Base-by-base conservation (phyloP, 2,888 invertebrate genomes). In the Amphipyra berbera region DNA sequence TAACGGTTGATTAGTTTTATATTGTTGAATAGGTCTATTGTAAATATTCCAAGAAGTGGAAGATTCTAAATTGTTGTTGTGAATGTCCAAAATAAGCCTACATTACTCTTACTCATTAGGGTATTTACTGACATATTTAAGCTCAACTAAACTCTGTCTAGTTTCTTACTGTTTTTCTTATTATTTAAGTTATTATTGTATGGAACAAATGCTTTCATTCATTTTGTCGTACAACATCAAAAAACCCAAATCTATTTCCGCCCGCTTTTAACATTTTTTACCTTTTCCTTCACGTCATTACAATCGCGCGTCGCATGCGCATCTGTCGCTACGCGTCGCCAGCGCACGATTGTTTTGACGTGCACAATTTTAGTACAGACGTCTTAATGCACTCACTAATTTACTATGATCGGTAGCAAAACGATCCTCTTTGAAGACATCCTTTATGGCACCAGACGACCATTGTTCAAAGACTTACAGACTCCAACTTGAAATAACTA, bases 261-360 rank as follows among this genome's bases (percentile, higher is more conserved):
- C 15, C 47, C 41, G 35, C 42, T 60, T 61, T 76, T 60, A 68
- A 59, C 50, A 46, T 55, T 73, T 79, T 80, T 78, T 76, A 53
- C 63, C 54, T 78, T 82, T 74, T 77, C 49, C 38, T 53, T 40
- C 33, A 33, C 60, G 80, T 80, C 82, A 67, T 61, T 64, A 46
- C 53, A 56, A 73, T 79, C 52, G 40, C 60, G 52, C 54, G 61
- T 21, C 44, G 44, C 59, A 1, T n/a, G 68, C 69, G 73, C 89
- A 88, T 82, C 81, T 88, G 89, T 79, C 70, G 76, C 45, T 61
- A 9, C 63, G 45, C 71, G 68, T 83, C 68, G 37, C 38, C 42
- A 58, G 46, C 68, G 65, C 62, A 47, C 70, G 62, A 82, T 84
- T 89, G 88, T 85, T 87, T 76, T 87, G 88, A 89, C 88, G 76